A percentile compares a stretch with the other conserved stretches of the same genome.
Evolutionary conservation across 1,140 invertebrate genomes (phyloP).

Genomic region (Saccostrea cuccullata): DNA sequence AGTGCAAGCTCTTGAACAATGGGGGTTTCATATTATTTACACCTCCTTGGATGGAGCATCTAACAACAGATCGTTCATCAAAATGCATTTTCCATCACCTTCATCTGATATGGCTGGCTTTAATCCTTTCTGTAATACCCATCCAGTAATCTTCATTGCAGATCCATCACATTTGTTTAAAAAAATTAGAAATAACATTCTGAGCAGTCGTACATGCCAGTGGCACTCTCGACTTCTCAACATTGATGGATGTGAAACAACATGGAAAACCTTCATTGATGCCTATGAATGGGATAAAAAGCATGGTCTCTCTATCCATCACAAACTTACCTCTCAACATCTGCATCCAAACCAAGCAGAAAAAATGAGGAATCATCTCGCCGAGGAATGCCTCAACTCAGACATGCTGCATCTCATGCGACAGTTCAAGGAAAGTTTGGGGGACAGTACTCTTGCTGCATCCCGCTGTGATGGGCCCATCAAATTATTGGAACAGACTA

Average conservation of each 20-base stretch:
- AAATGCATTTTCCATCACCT: neutral
- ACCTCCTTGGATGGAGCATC: conserved; percentile 49
- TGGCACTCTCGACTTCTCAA: neutral
- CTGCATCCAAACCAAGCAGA: conserved; percentile 23
- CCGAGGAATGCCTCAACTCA: conserved; percentile 21
- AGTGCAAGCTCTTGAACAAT: conserved; percentile 18
- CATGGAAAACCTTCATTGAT: neutral
- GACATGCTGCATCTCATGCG: conserved; percentile 48
- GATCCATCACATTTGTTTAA: conserved; percentile 54
- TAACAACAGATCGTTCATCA: conserved; percentile 23
- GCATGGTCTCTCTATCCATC: neutral
- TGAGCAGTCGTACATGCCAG: conserved; percentile 15
- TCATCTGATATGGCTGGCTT: neutral
- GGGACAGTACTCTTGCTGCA: neutral
- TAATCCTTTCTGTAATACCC: neutral
- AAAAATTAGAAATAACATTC: conserved; percentile 48
- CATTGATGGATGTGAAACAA: neutral
- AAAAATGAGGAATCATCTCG: conserved; percentile 46
- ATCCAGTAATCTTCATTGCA: conserved; percentile 40
- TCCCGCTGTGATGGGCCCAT: conserved; percentile 11
- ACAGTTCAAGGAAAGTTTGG: neutral
- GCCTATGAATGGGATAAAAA: neutral
- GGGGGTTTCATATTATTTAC: conserved; percentile 44
- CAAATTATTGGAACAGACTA: conserved; percentile 39
- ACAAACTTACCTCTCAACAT: conserved; percentile 38